These are phyloP conservation scores for Chironomus tepperi DNA, from an alignment of 1,140 invertebrate species.

Conservation along the genomic window DNA sequence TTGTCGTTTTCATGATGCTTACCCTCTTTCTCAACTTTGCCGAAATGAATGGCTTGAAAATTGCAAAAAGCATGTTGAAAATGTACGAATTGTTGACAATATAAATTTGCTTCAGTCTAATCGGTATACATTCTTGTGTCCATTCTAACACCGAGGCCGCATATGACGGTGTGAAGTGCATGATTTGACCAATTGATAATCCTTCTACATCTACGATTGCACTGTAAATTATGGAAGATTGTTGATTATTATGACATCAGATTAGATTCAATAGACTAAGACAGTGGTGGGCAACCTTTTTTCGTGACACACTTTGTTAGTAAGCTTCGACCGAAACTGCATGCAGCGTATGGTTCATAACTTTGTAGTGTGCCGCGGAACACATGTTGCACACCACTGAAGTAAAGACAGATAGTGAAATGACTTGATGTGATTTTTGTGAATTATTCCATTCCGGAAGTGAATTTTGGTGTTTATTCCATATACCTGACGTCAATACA, in stretches of 20 bases:
- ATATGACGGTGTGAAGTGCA: slow-evolving; percentile 60
- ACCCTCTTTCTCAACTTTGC: slow-evolving; percentile 52
- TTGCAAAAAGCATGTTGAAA: slow-evolving; percentile 63
- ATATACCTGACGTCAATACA: no score
- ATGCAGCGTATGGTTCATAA: no score
- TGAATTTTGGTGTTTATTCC: no score
- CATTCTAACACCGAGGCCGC: slow-evolving; percentile 54
- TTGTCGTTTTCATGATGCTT: slow-evolving; percentile 29
- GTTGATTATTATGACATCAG: background rate
- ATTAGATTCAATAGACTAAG: no score
- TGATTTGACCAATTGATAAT: slow-evolving; percentile 53
- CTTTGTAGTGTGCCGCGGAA: no score
- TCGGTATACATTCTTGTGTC: slow-evolving; percentile 56
- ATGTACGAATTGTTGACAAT: slow-evolving; percentile 70
- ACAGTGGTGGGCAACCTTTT: no score
- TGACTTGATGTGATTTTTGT: no score
- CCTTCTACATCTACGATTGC: slow-evolving; percentile 60
- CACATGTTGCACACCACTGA: no score
- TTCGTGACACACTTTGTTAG: no score
- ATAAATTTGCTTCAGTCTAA: slow-evolving; percentile 60
- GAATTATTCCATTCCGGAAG: no score
- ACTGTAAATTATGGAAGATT: background rate
- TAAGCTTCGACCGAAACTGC: no score
- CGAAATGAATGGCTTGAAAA: slow-evolving; percentile 69
- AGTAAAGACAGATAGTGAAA: no score